A percentile compares a stretch with the other conserved stretches of the same genome.
These are phyloP conservation scores for Saturnia japonica DNA, from an alignment of 2,888 invertebrate species.

Conservation along the genomic window DNA sequence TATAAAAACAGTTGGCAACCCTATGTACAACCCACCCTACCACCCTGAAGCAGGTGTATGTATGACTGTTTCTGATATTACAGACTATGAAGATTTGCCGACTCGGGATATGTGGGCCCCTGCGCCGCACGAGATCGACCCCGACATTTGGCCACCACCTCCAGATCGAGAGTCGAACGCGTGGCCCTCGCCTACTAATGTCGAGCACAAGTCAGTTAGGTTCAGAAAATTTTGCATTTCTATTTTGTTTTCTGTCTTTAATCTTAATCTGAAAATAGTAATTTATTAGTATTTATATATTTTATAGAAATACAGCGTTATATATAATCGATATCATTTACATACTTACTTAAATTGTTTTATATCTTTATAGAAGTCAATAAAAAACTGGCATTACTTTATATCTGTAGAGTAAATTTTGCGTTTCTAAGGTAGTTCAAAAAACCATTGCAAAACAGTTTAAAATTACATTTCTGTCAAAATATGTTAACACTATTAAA, in stretches of 20 bases:
- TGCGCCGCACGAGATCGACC: slow-evolving; percentile 84
- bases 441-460: background rate
- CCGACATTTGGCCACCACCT: slow-evolving; percentile 89
- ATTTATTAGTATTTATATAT: background rate
- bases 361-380: background rate
- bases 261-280: too few relatives aligned
- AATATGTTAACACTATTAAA: background rate
- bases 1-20: too few relatives aligned
- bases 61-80: slow-evolving; percentile 26
- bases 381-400: background rate
- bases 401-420: background rate
- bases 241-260: background rate
- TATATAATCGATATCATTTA: background rate
- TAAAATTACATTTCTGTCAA: background rate
- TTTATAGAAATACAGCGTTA: background rate
- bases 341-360: background rate
- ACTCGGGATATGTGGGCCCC: slow-evolving; percentile 74
- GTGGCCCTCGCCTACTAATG: slow-evolving; percentile 92
- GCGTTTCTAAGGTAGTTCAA: background rate
- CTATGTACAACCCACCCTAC: too few relatives aligned
- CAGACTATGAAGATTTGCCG: slow-evolving; percentile 77
- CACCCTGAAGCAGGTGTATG: too few relatives aligned
- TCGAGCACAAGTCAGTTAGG: slow-evolving; percentile 85
- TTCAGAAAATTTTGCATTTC: slow-evolving; percentile 7
- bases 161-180: slow-evolving; percentile 88